phyloP scores from a whole-genome alignment of 1,140 invertebrate species.

The Arctopsyche grandis region DNA sequence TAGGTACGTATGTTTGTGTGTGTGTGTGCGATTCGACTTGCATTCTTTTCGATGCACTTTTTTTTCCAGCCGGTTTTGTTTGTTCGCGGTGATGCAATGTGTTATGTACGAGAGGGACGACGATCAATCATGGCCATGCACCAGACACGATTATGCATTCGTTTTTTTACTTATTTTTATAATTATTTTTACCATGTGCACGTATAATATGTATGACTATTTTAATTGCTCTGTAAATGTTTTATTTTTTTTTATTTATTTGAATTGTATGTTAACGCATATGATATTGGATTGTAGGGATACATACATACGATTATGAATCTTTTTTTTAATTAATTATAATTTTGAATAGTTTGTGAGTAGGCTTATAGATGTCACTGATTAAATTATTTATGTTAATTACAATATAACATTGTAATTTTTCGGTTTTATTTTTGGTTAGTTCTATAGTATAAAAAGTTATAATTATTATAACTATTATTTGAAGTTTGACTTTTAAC shows the following conservation, averaged over 20 bases:
- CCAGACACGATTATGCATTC: neutral
- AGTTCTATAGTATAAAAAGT: too few relatives aligned
- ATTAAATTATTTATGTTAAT: too few relatives aligned
- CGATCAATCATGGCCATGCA: constrained; percentile 14
- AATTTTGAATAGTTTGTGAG: neutral
- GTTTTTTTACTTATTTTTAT: neutral
- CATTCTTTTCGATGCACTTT: constrained; percentile 25
- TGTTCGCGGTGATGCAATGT: constrained; percentile 25
- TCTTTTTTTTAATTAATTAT: neutral
- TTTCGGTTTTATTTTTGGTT: too few relatives aligned
- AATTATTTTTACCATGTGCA: neutral
- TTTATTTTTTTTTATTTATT: neutral
- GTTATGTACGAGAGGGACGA: neutral
- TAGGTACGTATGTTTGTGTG: neutral
- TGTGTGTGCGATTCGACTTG: neutral
- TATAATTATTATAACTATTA: too few relatives aligned
- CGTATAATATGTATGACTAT: neutral
- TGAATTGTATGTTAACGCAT: neutral
- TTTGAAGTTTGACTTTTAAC: too few relatives aligned
- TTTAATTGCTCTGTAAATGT: neutral
- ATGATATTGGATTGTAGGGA: neutral
- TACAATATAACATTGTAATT: too few relatives aligned
- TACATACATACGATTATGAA: neutral
- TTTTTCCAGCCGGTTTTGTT: neutral
- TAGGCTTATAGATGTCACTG: neutral